Evolutionary conservation across 2,888 invertebrate genomes (phyloP).

Genomic region (Lacanobia oleracea): DNA sequence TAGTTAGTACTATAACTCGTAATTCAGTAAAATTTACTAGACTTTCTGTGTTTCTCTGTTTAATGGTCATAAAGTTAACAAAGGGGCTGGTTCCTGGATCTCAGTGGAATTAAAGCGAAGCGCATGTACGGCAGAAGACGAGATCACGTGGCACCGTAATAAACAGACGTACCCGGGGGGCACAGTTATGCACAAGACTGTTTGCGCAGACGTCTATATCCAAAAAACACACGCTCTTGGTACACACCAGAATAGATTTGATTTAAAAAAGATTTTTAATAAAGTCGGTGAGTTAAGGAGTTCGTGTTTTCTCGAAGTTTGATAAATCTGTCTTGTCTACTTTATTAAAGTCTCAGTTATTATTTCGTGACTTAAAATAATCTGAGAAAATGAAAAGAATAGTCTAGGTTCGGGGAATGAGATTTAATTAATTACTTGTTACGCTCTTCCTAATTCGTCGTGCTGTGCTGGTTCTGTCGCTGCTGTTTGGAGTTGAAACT

Average conservation of each 20-base stretch:
- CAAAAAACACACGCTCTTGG: not conserved
- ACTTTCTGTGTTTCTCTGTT: constrained; percentile 6
- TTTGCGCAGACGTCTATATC: not conserved
- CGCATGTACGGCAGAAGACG: not conserved
- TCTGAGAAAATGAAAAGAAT: not conserved
- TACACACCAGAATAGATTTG: not conserved
- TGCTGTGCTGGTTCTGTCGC: no score
- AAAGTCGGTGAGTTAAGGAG: not conserved
- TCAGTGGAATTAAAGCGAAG: constrained; percentile 3
- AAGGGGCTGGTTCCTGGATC: constrained; percentile 12
- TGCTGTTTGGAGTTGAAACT: no score
- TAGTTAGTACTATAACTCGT: no score
- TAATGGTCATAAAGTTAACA: constrained; percentile 17
- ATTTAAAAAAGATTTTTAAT: not conserved
- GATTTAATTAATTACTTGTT: not conserved
- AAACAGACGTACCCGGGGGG: not conserved
- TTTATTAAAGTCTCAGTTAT: constrained; percentile 2
- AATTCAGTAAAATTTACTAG: not conserved
- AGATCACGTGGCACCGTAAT: not conserved
- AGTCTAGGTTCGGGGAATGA: not conserved
- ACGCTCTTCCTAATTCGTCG: no score
- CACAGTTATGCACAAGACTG: not conserved
- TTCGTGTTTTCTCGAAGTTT: not conserved
- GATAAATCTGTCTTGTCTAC: not conserved
- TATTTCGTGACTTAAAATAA: constrained; percentile 3